Evolutionary conservation across 2,797 vertebrate genomes (phyloP), one percentile per base, ranked within the genome.

Genomic region (Sebastes flavidus): DNA sequence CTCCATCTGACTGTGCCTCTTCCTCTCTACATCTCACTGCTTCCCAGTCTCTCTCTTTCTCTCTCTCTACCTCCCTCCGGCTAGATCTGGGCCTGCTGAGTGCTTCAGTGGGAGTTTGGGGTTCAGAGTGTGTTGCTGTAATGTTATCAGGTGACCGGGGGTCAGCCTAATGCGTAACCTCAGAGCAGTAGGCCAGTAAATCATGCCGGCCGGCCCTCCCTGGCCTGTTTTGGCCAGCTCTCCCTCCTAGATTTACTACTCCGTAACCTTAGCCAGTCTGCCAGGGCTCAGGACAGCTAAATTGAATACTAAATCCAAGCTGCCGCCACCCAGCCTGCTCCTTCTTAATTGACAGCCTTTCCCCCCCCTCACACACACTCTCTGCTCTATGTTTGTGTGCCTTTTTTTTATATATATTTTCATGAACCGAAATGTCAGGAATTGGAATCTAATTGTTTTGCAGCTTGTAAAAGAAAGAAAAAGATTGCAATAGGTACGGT

Each of bases 291-390:
- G 93, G 90, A 93, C 93, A 85, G 92, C 93, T 95, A 96, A 96
- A 96, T 96, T 95, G 94, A 96, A 96, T 95, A 96, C 94, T 96
- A 96, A 96, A 96, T 96, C 94, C 93, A 95, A 92, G 91, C 91
- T 83, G 86, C 91, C 87, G 89, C 92, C 91, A 93, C 92, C 94
- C 93, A 92, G 79, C 89, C 87, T 88, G 84, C 92, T 91, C 77
- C 83, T 73, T 83, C 88, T 91, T 94, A 94, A 95, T 94, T 94
- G 91, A 88, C 90, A 84, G 81, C 83, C 69, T 3, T 22, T 2
- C 8, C 75, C 66, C 78, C 63, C 24, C 4, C 59, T 2, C 56
- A 5, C 52, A n/a, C 52, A 10, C 71, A 49, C 69, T 72, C 83
- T 66, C 67, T 36, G 29, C 60, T 87, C 70, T 74, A 10, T 84